Evolutionary conservation across 2,113 vertebrate genomes (phyloP).

Genomic region (Sinocyclocheilus anophthalmus): DNA sequence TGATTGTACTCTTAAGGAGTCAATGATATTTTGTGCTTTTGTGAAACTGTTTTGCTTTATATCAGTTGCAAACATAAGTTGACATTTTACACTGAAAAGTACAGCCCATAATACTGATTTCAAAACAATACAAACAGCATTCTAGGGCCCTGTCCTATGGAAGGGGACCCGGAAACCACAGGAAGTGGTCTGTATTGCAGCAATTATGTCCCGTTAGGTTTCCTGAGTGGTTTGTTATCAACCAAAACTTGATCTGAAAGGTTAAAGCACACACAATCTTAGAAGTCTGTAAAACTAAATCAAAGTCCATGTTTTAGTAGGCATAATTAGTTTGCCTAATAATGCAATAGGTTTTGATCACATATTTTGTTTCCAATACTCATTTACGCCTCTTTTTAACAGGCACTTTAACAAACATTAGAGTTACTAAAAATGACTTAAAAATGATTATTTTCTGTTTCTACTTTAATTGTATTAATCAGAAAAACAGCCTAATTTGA

Average conservation of each 20-base stretch:
- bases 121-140: conserved; percentile 69
- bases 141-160: conserved; percentile 70
- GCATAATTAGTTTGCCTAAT: neutral
- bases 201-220: conserved; percentile 63
- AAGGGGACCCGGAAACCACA: conserved; percentile 72
- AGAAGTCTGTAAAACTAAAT: neutral
- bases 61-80: neutral
- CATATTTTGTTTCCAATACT: neutral
- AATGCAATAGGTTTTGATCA: neutral
- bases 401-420: no score
- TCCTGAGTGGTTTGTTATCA: conserved; percentile 71
- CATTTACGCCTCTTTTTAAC: no score
- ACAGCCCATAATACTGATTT: conserved; percentile 54
- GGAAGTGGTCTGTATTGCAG: conserved; percentile 70
- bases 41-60: neutral
- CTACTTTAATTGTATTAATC: neutral
- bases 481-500: neutral
- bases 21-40: conserved; percentile 19
- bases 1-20: conserved; percentile 12
- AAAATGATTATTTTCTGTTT: neutral
- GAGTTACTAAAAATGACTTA: neutral
- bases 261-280: conserved; percentile 10
- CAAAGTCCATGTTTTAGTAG: neutral
- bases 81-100: conserved; percentile 43
- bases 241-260: conserved; percentile 51